Percentiles rank a stretch among this genome's conserved stretches.
These are phyloP conservation scores for Rhinella marina DNA, from an alignment of 2,797 vertebrate species.

Conservation along the genomic window DNA sequence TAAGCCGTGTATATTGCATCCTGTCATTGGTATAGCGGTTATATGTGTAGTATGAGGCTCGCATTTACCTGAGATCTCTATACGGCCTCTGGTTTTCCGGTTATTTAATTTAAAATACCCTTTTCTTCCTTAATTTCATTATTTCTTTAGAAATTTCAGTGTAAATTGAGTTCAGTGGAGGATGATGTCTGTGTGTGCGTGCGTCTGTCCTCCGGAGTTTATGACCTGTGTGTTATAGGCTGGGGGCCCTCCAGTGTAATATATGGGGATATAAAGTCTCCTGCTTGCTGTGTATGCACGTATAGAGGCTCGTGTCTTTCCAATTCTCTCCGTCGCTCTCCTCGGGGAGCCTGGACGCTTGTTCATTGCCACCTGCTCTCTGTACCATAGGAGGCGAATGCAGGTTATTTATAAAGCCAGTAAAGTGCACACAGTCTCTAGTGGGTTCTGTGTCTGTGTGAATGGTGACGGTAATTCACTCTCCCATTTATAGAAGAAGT, in stretches of 20 bases:
- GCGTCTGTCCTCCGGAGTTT: not conserved
- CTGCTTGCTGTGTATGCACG: no score
- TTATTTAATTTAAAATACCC: not conserved
- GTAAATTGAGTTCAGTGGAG: not conserved
- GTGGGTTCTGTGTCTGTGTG: no score
- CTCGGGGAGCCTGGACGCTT: no score
- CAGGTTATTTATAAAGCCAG: no score
- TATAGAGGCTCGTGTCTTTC: not conserved
- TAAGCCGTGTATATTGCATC: not conserved
- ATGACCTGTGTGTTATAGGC: not conserved
- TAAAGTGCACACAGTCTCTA: no score
- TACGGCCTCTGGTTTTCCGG: slow-evolving; percentile 38
- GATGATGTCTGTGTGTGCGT: not conserved
- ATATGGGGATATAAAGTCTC: not conserved
- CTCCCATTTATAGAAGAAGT: no score
- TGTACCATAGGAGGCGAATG: no score
- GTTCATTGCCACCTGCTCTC: no score
- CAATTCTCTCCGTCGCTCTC: no score
- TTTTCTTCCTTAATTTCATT: not conserved
- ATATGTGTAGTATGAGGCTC: not conserved
- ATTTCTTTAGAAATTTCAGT: slow-evolving; percentile 2
- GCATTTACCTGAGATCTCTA: not conserved
- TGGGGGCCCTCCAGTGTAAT: not conserved
- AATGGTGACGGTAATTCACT: no score
- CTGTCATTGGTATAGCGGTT: not conserved